These are phyloP conservation scores for Aethina tumida DNA, from an alignment of 1,140 invertebrate species.

Conservation along the genomic window DNA sequence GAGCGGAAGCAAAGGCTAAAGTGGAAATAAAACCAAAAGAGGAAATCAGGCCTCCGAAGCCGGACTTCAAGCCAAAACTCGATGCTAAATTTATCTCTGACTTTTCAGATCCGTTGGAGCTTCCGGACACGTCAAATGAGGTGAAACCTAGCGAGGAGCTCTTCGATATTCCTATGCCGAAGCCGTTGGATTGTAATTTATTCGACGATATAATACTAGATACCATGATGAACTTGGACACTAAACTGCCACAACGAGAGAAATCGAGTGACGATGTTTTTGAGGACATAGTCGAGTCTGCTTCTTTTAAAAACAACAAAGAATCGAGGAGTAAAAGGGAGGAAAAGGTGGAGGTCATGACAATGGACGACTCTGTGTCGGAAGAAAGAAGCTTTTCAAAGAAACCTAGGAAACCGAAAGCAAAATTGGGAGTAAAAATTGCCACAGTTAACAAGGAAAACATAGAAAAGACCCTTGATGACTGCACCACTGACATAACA, in stretches of 20 bases:
- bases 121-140: too few species aligned
- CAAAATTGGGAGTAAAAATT: constrained; percentile 32
- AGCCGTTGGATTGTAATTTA: not conserved
- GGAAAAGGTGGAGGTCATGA: constrained; percentile 11
- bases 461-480: constrained; percentile 11
- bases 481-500: constrained; percentile 9
- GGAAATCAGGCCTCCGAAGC: too few species aligned
- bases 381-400: constrained; percentile 21
- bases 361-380: constrained; percentile 21
- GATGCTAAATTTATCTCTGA: not conserved
- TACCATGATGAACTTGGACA: not conserved
- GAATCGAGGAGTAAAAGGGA: constrained; percentile 1
- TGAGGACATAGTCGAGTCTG: not conserved
- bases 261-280: not conserved
- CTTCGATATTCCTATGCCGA: not conserved
- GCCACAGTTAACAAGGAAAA: constrained; percentile 17
- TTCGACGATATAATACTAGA: not conserved
- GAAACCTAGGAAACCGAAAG: constrained; percentile 30
- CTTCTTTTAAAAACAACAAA: not conserved
- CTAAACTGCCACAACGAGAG: too few species aligned
- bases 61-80: too few species aligned
- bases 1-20: constrained; percentile 1
- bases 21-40: not conserved
- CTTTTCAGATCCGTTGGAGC: constrained; percentile 2
- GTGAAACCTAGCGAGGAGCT: not conserved